phyloP scores from a whole-genome alignment of 92 coral and sea anemone genomes.

The Zoanthus sociatus region DNA sequence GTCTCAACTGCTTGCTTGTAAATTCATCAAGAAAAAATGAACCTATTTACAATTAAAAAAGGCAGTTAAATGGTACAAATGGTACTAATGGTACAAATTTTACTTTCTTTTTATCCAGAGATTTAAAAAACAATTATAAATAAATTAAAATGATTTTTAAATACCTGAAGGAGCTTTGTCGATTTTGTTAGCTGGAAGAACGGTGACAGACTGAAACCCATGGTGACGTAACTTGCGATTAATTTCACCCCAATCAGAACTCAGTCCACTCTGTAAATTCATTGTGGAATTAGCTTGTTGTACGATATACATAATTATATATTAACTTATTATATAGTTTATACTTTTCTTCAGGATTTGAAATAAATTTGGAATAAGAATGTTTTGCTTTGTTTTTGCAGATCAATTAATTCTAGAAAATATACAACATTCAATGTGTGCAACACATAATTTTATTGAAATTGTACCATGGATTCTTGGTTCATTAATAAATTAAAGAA shows the following conservation, averaged over 20 bases:
- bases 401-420: no score
- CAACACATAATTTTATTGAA: no score
- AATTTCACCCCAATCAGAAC: constrained; percentile 88
- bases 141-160: no score
- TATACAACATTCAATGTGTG: no score
- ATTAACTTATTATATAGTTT: not conserved
- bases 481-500: no score
- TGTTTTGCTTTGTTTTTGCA: no score
- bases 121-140: not conserved
- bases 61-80: not conserved
- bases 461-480: no score
- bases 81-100: not conserved
- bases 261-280: constrained; percentile 72
- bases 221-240: constrained; percentile 91
- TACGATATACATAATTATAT: not conserved
- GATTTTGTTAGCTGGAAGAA: constrained; percentile 73
- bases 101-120: no score
- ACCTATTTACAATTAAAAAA: constrained; percentile 46
- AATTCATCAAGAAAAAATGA: constrained; percentile 89
- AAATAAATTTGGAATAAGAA: no score
- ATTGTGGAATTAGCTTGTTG: not conserved
- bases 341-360: not conserved
- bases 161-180: constrained; percentile 82
- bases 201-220: constrained; percentile 94
- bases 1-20: constrained; percentile 81